Percentiles rank a stretch among this genome's conserved stretches.
phyloP scores from a whole-genome alignment of 2,113 vertebrate species.

The Podarcis cretensis region DNA sequence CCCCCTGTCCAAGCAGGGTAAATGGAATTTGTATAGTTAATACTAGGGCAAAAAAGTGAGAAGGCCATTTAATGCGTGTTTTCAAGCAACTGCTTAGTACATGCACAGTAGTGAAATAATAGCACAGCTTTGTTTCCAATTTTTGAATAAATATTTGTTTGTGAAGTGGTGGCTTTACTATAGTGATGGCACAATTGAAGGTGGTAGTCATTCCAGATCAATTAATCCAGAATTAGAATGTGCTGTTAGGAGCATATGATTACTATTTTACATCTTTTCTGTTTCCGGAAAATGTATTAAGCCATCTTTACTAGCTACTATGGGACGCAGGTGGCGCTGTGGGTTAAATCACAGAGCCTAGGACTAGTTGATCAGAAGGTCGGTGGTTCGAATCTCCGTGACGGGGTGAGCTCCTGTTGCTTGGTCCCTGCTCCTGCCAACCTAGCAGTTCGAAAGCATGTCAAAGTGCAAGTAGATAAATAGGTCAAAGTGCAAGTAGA shows the following conservation, averaged over 20 bases:
- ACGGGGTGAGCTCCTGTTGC: too few species aligned
- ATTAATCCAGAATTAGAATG: background rate
- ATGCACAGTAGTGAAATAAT: background rate
- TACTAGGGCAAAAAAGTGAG: background rate
- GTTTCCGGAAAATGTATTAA: background rate
- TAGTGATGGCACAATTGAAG: background rate
- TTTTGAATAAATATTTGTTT: background rate
- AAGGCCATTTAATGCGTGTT: background rate
- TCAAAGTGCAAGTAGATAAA: too few species aligned
- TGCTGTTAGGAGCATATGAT: background rate
- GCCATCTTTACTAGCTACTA: background rate
- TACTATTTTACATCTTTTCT: background rate
- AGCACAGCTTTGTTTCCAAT: rapidly evolving
- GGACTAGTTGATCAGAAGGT: too few species aligned
- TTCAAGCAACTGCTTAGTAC: background rate
- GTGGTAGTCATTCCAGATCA: background rate
- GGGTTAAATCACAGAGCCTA: too few species aligned
- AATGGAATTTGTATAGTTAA: background rate
- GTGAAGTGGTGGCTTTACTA: background rate
- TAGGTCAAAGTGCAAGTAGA: too few species aligned
- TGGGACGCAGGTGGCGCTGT: too few species aligned
- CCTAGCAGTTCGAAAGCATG: too few species aligned
- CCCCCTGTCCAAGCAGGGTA: rapidly evolving
- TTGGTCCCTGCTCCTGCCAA: too few species aligned
- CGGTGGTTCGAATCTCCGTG: too few species aligned